Conservation (phyloP, 2,888 invertebrate genomes). For the Eustalomyia histrio region DNA sequence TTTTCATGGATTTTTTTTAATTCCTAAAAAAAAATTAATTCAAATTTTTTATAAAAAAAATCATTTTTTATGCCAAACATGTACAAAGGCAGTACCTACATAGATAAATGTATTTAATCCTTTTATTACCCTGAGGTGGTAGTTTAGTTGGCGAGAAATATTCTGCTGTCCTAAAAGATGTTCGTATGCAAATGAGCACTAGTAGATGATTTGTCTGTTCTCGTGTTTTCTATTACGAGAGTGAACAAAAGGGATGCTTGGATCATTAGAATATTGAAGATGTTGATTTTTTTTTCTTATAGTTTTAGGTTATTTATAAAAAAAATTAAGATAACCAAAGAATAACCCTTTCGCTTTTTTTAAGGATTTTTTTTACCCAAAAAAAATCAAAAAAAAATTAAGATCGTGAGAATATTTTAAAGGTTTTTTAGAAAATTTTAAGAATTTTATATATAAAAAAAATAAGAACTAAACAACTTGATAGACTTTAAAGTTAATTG, state of each 20-base stretch:
- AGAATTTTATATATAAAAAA: not conserved
- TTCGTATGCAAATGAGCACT: slow-evolving; percentile 52
- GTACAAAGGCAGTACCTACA: slow-evolving; percentile 46
- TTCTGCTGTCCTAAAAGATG: slow-evolving; percentile 40
- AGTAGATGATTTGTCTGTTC: slow-evolving; percentile 53
- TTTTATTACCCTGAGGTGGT: slow-evolving; percentile 38
- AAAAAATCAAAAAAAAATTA: slow-evolving; percentile 43
- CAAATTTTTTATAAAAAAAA: slow-evolving; percentile 45
- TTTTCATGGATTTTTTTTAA: slow-evolving; percentile 7
- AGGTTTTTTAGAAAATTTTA: not conserved
- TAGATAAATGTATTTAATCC: slow-evolving; percentile 57
- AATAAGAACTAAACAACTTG: not conserved
- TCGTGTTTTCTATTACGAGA: slow-evolving; percentile 9
- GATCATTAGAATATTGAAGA: slow-evolving; percentile 54
- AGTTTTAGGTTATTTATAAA: slow-evolving; percentile 72
- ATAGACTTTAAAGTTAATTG: not conserved
- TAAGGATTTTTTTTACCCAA: slow-evolving; percentile 68
- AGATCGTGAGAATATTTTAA: slow-evolving; percentile 53
- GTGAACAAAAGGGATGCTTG: slow-evolving; percentile 48
- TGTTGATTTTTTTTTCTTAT: slow-evolving; percentile 68
- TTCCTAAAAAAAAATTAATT: slow-evolving; percentile 31
- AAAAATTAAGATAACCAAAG: slow-evolving; percentile 68
- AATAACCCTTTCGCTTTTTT: slow-evolving; percentile 74
- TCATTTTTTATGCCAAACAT: slow-evolving; percentile 70
- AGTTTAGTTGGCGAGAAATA: slow-evolving; percentile 55